Conservation (phyloP, 92 coral and sea anemone species). For the Siderastrea radians region DNA sequence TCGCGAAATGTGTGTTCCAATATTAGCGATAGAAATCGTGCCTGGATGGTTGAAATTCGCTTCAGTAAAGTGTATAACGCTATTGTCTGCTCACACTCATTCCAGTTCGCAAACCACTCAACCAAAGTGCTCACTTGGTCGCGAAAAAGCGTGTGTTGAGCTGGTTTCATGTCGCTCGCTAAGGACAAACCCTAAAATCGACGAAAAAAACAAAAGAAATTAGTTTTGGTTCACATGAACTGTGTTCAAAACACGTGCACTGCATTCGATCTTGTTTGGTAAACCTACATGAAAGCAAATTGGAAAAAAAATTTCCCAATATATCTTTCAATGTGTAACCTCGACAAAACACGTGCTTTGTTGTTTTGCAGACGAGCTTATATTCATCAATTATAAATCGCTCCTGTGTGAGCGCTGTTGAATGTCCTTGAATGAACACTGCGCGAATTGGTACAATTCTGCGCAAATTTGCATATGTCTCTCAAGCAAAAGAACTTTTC, state of each 20-base stretch:
- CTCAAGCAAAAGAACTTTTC: constrained; percentile 61
- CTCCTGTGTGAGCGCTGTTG: constrained; percentile 65
- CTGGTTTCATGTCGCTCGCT: constrained; percentile 94
- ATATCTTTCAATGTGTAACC: constrained; percentile 34
- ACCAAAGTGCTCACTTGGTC: constrained; percentile 94
- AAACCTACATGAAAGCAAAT: constrained; percentile 51
- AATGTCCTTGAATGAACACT: constrained; percentile 52
- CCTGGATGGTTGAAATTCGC: constrained; percentile 94
- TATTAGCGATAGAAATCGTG: constrained; percentile 91
- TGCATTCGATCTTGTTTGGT: not conserved
- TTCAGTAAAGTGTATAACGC: constrained; percentile 92
- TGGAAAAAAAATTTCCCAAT: constrained; percentile 16
- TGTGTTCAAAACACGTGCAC: constrained; percentile 40
- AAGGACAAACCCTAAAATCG: constrained; percentile 66
- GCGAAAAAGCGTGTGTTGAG: constrained; percentile 89
- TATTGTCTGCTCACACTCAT: constrained; percentile 97
- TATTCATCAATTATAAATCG: constrained; percentile 90
- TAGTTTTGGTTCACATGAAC: constrained; percentile 17
- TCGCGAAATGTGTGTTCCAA: constrained; percentile 98
- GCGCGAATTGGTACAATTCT: constrained; percentile 42
- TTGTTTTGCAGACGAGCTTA: constrained; percentile 55
- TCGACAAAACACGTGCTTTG: constrained; percentile 53
- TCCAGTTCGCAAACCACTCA: constrained; percentile 97
- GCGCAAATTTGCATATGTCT: constrained; percentile 79
- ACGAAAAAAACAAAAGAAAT: constrained; percentile 1